A percentile compares a stretch with the other conserved stretches of the same genome.
Evolutionary conservation across 2,888 invertebrate species (phyloP).

Genomic region (Nebria salina): DNA sequence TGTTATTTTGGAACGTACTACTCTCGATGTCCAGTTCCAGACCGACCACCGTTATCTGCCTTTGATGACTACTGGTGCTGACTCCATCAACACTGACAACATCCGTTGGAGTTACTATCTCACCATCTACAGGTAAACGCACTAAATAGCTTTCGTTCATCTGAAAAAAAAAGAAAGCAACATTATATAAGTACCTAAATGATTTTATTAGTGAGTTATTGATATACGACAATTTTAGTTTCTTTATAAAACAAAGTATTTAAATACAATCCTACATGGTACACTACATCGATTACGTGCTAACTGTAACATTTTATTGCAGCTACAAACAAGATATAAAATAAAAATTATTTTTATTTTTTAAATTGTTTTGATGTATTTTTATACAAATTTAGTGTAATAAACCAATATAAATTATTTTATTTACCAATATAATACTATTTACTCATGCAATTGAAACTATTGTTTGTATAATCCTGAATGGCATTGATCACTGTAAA

Average conservation of each 20-base stretch:
- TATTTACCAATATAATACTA: background rate
- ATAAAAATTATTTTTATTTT: too few species aligned
- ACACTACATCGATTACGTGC: too few species aligned
- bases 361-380: background rate
- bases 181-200: background rate
- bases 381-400: background rate
- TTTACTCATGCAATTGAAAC: background rate
- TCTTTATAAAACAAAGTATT: too few species aligned
- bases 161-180: conserved; percentile 51
- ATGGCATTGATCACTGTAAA: background rate
- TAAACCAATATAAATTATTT: background rate
- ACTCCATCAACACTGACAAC: background rate
- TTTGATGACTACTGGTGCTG: conserved; percentile 49
- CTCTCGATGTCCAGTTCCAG: conserved; percentile 72
- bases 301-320: too few species aligned
- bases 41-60: conserved; percentile 55
- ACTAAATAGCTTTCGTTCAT: conserved; percentile 54
- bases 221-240: too few species aligned
- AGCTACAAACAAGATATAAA: too few species aligned
- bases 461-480: background rate
- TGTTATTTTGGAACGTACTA: conserved; percentile 72
- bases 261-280: too few species aligned
- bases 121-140: conserved; percentile 48
- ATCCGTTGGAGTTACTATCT: conserved; percentile 13
- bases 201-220: too few species aligned